A percentile compares a stretch with the other conserved stretches of the same genome.
phyloP scores from a whole-genome alignment of 2,888 invertebrate genomes.

The Mechanitis mazaeus region DNA sequence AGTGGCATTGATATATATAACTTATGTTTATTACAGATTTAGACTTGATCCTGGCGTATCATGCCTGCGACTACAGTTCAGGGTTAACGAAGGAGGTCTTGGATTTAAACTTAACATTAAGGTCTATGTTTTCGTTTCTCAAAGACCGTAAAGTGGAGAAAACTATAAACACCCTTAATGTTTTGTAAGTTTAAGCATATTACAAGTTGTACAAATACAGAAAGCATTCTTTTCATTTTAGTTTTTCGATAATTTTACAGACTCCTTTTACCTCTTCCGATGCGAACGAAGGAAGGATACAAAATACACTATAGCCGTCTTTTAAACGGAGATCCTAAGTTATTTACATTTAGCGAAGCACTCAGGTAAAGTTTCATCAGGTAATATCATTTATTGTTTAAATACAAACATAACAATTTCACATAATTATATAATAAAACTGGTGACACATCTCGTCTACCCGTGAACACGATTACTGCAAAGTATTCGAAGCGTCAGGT shows the following conservation, averaged over 20 bases:
- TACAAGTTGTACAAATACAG: too few species aligned
- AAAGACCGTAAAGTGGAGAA: constrained; percentile 71
- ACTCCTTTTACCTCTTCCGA: constrained; percentile 49
- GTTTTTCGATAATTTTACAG: constrained; percentile 30
- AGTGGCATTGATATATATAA: too few species aligned
- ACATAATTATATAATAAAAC: too few species aligned
- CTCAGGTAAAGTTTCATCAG: constrained; percentile 51
- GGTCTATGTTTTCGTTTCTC: constrained; percentile 81
- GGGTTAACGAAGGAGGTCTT: constrained; percentile 82
- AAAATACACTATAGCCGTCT: constrained; percentile 66
- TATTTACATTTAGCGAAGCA: constrained; percentile 63
- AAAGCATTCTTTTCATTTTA: too few species aligned
- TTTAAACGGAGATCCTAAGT: constrained; percentile 69
- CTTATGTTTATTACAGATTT: constrained; percentile 47
- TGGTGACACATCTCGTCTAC: too few species aligned
- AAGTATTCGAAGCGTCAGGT: too few species aligned
- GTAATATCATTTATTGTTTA: background rate
- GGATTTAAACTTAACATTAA: constrained; percentile 81
- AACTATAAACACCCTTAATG: constrained; percentile 46
- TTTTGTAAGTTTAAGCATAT: constrained; percentile 64
- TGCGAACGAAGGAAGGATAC: constrained; percentile 70
- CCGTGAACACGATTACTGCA: too few species aligned
- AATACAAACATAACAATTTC: too few species aligned
- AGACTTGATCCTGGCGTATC: constrained; percentile 80
- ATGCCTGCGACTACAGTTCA: constrained; percentile 81